A percentile compares a stretch with the other conserved stretches of the same genome.
phyloP scores from a whole-genome alignment of 2,113 vertebrate species.

The Leucosticte australis region DNA sequence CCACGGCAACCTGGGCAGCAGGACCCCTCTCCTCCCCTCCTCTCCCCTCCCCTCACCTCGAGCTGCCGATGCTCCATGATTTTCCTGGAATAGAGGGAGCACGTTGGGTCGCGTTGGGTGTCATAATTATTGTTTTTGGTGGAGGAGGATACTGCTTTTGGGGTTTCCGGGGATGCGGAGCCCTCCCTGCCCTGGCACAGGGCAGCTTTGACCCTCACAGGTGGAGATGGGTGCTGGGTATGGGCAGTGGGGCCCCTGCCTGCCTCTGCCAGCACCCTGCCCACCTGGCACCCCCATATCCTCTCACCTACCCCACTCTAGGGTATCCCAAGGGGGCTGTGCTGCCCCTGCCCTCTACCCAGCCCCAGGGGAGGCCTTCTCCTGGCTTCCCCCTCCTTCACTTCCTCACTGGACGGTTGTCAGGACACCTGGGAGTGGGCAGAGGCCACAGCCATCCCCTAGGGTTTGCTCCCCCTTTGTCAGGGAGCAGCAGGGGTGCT shows the following conservation, averaged over 20 bases:
- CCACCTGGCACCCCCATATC: not conserved
- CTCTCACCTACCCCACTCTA: rapidly evolving
- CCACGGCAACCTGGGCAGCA: not conserved
- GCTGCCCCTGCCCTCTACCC: not conserved
- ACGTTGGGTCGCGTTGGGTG: not conserved
- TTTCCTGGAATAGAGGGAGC: not conserved
- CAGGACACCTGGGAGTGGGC: not conserved
- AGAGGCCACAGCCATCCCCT: not conserved
- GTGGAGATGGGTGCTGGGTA: not conserved
- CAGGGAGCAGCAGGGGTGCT: not conserved
- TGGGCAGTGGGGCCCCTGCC: not conserved
- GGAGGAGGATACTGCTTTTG: not conserved
- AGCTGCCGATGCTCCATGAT: not conserved
- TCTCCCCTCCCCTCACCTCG: not conserved
- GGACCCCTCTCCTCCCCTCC: not conserved
- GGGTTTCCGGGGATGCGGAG: not conserved
- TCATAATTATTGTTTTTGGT: not conserved
- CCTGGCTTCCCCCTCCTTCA: not conserved
- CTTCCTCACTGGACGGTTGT: not conserved
- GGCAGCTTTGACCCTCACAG: not conserved
- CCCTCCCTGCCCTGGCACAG: not conserved
- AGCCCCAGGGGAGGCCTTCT: rapidly evolving
- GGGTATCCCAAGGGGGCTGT: not conserved
- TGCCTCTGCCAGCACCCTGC: not conserved
- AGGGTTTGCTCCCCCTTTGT: not conserved